Percentiles rank a stretch among this genome's conserved stretches.
These are phyloP conservation scores for Emydocephalus ijimae DNA, from an alignment of 2,113 vertebrate genomes.

Conservation along the genomic window DNA sequence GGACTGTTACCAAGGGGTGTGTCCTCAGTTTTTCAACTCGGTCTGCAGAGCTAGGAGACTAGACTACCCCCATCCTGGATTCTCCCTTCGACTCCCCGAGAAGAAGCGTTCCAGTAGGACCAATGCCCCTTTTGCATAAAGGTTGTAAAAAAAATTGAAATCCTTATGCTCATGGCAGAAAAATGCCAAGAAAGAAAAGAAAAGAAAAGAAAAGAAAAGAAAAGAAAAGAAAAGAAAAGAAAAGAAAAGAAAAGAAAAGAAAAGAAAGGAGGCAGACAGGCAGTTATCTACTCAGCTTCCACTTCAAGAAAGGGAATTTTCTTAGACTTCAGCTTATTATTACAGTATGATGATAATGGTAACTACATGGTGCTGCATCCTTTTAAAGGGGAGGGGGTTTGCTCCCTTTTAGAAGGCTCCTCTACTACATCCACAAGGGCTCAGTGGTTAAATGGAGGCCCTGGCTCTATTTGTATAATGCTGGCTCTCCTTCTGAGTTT, in stretches of 20 bases:
- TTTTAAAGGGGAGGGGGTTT: background rate
- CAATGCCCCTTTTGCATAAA: constrained; percentile 2
- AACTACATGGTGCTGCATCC: background rate
- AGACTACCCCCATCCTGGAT: too few species aligned
- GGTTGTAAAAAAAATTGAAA: background rate
- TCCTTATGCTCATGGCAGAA: constrained; percentile 6
- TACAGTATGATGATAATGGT: background rate
- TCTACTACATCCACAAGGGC: background rate
- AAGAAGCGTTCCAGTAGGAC: too few species aligned
- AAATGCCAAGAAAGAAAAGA: background rate
- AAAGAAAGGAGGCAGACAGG: background rate
- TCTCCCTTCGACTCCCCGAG: too few species aligned
- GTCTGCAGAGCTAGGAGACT: too few species aligned
- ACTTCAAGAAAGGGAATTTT: background rate
- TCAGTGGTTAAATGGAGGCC: background rate
- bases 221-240: too few species aligned
- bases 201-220: background rate
- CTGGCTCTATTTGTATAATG: background rate
- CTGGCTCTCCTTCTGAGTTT: background rate
- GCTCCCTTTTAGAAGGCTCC: background rate
- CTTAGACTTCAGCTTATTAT: background rate
- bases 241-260: background rate
- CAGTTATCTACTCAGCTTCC: background rate
- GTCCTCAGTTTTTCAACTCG: too few species aligned
- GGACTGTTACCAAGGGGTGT: too few species aligned